Conservation (phyloP, 2,888 invertebrate species). For the Acheta domesticus region DNA sequence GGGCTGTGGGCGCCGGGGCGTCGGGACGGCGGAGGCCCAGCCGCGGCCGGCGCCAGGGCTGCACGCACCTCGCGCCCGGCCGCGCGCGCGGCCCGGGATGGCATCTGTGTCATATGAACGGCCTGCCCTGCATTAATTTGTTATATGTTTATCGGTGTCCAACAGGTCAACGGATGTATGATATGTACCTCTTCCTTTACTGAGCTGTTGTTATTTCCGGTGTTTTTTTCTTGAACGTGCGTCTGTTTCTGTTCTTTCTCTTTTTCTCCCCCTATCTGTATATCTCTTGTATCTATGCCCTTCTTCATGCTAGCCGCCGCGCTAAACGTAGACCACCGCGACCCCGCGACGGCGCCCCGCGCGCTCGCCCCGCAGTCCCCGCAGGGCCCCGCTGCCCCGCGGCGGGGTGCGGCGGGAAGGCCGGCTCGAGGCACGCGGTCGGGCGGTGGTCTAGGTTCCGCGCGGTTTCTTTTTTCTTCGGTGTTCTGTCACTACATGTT, state of each 20-base stretch:
- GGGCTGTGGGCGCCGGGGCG: conserved; percentile 2
- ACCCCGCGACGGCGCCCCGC: too few relatives aligned
- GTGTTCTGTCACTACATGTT: conserved; percentile 1
- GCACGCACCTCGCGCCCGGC: neutral
- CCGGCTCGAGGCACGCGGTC: too few relatives aligned
- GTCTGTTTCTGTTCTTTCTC: conserved; percentile 6
- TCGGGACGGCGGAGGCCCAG: neutral
- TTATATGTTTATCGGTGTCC: conserved; percentile 1
- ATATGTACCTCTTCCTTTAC: neutral
- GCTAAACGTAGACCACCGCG: neutral
- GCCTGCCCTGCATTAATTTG: conserved; percentile 2
- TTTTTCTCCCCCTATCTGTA: neutral
- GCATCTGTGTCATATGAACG: neutral
- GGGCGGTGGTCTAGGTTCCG: neutral
- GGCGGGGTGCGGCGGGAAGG: too few relatives aligned
- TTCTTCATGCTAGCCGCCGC: neutral
- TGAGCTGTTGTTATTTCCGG: neutral
- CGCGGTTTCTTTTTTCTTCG: neutral
- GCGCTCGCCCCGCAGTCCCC: too few relatives aligned
- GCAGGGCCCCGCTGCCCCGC: too few relatives aligned
- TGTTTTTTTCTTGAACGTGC: neutral
- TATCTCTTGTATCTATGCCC: neutral
- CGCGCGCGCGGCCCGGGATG: neutral
- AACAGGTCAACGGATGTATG: conserved; percentile 2
- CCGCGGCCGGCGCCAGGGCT: neutral